Evolutionary conservation across 2,888 invertebrate species (phyloP).

Genomic region (Andrena minutula): DNA sequence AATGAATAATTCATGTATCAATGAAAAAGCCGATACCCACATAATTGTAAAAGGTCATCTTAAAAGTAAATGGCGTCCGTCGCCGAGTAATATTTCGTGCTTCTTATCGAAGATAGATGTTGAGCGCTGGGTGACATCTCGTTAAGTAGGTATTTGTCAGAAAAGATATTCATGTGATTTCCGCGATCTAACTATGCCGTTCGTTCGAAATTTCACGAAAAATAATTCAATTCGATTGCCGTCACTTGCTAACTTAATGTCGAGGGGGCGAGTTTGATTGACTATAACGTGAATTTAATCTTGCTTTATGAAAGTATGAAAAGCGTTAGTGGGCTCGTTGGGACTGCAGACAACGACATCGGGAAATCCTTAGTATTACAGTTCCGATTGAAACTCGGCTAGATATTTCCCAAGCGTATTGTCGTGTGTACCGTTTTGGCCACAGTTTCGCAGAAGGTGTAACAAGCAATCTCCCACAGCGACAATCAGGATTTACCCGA

Average conservation of each 20-base stretch:
- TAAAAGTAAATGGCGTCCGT: conserved; percentile 54
- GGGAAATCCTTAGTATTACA: conserved; percentile 59
- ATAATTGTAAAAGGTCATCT: too few relatives aligned
- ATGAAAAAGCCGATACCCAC: too few relatives aligned
- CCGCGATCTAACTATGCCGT: too few relatives aligned
- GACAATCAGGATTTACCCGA: conserved; percentile 80
- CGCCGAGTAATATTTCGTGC: conserved; percentile 64
- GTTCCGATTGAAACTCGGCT: conserved; percentile 75
- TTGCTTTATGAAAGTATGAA: background rate
- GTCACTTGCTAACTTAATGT: background rate
- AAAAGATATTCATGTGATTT: too few relatives aligned
- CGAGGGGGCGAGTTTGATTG: background rate
- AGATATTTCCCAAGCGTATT: conserved; percentile 80
- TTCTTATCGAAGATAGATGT: conserved; percentile 79
- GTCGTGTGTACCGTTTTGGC: conserved; percentile 73
- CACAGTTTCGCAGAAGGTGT: conserved; percentile 60
- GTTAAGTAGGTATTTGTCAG: background rate
- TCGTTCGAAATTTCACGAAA: conserved; percentile 31
- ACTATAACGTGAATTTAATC: conserved; percentile 6
- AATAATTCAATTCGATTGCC: background rate
- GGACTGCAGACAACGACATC: conserved; percentile 34
- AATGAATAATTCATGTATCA: conserved; percentile 78
- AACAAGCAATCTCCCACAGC: conserved; percentile 76
- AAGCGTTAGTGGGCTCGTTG: background rate
- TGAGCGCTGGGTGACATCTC: conserved; percentile 62